Conservation (phyloP, 2,113 vertebrate species). For the Embiotoca jacksoni region DNA sequence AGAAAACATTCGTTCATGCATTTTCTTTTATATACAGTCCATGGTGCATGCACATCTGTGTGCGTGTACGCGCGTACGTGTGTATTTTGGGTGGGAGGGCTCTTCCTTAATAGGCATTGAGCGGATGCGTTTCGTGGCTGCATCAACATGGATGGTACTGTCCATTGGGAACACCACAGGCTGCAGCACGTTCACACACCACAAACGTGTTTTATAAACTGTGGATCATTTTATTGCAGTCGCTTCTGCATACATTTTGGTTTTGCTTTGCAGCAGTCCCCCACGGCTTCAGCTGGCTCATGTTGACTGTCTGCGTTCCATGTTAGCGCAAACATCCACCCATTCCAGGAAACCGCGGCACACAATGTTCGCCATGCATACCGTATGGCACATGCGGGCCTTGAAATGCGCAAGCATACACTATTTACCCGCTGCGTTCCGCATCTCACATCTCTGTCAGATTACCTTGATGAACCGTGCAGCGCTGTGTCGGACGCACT, state of each 20-base stretch:
- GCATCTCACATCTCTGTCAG: slow-evolving; percentile 7
- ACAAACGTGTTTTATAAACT: slow-evolving; percentile 12
- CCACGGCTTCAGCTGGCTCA: slow-evolving; percentile 40
- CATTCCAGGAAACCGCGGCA: slow-evolving; percentile 35
- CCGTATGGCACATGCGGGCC: slow-evolving; percentile 49
- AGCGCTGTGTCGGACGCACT: slow-evolving; percentile 46
- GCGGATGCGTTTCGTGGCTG: slow-evolving; percentile 10
- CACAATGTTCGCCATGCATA: slow-evolving; percentile 52
- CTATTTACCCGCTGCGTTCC: slow-evolving; percentile 5
- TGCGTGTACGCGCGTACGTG: background rate
- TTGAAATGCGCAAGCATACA: slow-evolving; percentile 28
- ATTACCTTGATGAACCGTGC: slow-evolving; percentile 62
- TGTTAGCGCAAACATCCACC: slow-evolving; percentile 57
- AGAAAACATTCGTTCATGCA: background rate
- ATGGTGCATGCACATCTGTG: background rate
- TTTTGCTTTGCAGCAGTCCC: slow-evolving; percentile 42
- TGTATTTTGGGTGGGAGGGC: slow-evolving; percentile 29
- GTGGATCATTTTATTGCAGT: slow-evolving; percentile 7
- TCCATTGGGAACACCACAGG: slow-evolving; percentile 5
- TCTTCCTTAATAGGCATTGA: slow-evolving; percentile 15
- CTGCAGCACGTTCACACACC: background rate
- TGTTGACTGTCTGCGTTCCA: slow-evolving; percentile 72
- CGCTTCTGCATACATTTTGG: slow-evolving; percentile 44
- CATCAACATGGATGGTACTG: slow-evolving; percentile 33
- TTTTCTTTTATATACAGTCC: too few species aligned